Conservation (phyloP, 2,797 vertebrate species). For the Microchirus variegatus region DNA sequence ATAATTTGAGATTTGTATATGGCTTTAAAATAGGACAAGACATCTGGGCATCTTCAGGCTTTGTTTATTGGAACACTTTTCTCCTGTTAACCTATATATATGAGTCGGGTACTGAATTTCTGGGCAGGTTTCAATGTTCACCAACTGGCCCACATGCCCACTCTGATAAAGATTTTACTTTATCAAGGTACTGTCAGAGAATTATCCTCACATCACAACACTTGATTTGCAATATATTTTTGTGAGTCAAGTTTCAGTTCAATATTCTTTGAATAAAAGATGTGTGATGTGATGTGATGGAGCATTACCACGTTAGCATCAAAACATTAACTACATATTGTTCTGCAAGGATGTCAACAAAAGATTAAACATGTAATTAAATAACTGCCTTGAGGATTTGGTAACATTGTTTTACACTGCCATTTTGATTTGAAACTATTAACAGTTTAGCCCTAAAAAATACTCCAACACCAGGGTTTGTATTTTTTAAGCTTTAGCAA, state of each 20-base stretch:
- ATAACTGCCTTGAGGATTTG: too few species aligned
- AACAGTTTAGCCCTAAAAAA: not conserved
- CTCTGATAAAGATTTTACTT: not conserved
- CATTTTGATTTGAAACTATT: too few species aligned
- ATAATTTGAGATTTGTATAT: too few species aligned
- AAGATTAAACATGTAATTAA: too few species aligned
- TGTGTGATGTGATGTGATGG: too few species aligned
- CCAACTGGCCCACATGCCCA: not conserved
- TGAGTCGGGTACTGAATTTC: constrained; percentile 8
- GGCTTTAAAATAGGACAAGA: constrained; percentile 39
- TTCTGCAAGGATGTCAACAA: too few species aligned
- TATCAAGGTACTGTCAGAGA: not conserved
- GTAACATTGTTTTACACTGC: too few species aligned
- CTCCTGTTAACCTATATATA: constrained; percentile 28
- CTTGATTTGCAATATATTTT: constrained; percentile 3
- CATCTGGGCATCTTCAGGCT: constrained; percentile 21
- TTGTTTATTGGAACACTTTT: constrained; percentile 13
- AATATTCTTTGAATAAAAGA: too few species aligned
- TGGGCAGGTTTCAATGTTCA: constrained; percentile 16
- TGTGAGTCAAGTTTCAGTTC: too few species aligned
- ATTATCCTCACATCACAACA: not conserved
- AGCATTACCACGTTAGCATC: too few species aligned
- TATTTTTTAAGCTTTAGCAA: not conserved
- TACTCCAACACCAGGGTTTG: not conserved
- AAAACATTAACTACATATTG: too few species aligned